phyloP scores from a whole-genome alignment of 1,140 invertebrate genomes.

The Drosophila lini region DNA sequence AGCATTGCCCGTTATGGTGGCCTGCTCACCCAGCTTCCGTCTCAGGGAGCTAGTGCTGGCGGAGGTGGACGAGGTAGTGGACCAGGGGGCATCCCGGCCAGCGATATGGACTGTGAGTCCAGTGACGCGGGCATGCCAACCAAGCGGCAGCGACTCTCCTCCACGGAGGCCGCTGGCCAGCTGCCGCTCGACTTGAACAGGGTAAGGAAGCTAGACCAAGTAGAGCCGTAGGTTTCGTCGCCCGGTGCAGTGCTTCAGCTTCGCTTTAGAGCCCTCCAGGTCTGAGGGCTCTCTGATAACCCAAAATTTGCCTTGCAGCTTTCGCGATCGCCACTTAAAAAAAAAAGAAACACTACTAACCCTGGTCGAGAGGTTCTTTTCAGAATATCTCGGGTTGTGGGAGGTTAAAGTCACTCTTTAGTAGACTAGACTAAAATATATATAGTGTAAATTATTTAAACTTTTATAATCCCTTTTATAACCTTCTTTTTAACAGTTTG shows the following conservation, averaged over 20 bases:
- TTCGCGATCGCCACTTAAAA: constrained; percentile 17
- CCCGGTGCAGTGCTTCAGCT: constrained; percentile 71
- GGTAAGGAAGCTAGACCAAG: constrained; percentile 70
- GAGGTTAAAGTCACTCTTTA: background rate
- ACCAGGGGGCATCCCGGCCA: constrained; percentile 21
- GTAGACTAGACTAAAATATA: constrained; percentile 1
- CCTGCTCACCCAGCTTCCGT: constrained; percentile 65
- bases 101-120: constrained; percentile 72
- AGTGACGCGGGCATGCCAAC: constrained; percentile 60
- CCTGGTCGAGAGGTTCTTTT: constrained; percentile 44
- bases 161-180: constrained; percentile 70
- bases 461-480: too few species aligned
- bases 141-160: constrained; percentile 72
- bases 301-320: constrained; percentile 66
- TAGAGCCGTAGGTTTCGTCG: constrained; percentile 54
- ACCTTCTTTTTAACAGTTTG: background rate
- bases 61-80: constrained; percentile 27
- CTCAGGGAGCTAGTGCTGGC: constrained; percentile 21
- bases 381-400: constrained; percentile 46
- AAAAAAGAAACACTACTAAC: constrained; percentile 19
- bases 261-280: constrained; percentile 39
- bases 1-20: constrained; percentile 78
- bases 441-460: background rate
- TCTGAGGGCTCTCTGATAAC: constrained; percentile 27
- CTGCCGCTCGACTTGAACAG: constrained; percentile 71